Evolutionary conservation across 2,113 vertebrate genomes (phyloP), one percentile per base, ranked within the genome.

Genomic region (Nycticorax nycticorax): DNA sequence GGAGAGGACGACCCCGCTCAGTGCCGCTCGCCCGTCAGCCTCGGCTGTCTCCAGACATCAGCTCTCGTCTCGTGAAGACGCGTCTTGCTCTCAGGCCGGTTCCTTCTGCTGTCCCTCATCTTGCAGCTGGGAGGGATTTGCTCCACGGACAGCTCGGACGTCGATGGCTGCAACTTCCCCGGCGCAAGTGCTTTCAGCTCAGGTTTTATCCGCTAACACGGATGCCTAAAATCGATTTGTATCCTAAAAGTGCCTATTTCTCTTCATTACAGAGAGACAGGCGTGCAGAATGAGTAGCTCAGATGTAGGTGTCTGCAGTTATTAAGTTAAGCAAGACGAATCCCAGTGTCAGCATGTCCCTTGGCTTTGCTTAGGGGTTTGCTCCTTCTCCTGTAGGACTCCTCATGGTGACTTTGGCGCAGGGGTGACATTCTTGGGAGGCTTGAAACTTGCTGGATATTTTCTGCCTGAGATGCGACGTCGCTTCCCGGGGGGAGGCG

Each of bases 251-350:
- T 33, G 89, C 76, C 93, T 52, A 67, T 96, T 94, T 60, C 95
- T 97, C 95, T 93, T 95, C 94, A 81, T 96, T 95, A 92, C 41
- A 27, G 79, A 30, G 55, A 62, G 93, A 59, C 93, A 93, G 76
- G 91, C 14, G 4, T 89, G 80, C 75, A 77, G 76, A 77, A 93
- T 74, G 86, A 92, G 96, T 15, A 71, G 89, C 93, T 96, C 89
- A 92, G 91, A 59, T 67, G 68, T 80, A 93, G 93, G 93, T 96
- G 95, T 92, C 96, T 4, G 56, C 79, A 87, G 86, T 92, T 96
- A 96, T 94, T 93, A 93, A 96, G 76, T 71, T 86, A 84, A 97
- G 64, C 91, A 96, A 93, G 91, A 96, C 0, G 8, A 96, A 93
- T 89, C 93, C 93, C 0, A 0, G 41, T 43, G 80, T 95, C 94